Conservation (phyloP, 2,113 vertebrate species). For the Enhydra lutris region DNA sequence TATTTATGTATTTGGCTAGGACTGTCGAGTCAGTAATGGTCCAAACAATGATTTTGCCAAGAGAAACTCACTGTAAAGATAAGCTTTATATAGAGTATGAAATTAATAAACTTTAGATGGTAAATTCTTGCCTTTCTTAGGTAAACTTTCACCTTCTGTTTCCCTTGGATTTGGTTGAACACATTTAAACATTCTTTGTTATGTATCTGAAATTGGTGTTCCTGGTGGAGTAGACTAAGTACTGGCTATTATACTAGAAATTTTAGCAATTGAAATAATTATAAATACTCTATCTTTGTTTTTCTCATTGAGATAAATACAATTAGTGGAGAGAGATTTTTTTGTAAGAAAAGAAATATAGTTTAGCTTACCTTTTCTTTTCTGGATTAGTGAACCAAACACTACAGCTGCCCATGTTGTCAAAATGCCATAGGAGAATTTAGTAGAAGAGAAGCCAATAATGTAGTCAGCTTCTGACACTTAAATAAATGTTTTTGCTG, state of each 20-base stretch:
- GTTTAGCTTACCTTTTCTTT: conserved; percentile 41
- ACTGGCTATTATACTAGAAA: background rate
- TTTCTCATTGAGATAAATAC: conserved; percentile 16
- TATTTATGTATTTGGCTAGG: background rate
- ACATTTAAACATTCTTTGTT: background rate
- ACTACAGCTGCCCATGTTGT: conserved; percentile 57
- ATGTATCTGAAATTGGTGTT: background rate
- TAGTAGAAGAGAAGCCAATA: conserved; percentile 58
- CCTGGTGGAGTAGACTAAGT: background rate
- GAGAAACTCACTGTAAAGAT: background rate
- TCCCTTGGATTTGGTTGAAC: background rate
- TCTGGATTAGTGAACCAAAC: conserved; percentile 52
- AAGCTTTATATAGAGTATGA: background rate
- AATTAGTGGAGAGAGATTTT: background rate
- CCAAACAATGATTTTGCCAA: background rate
- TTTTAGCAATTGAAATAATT: background rate
- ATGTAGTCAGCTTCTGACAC: conserved; percentile 70
- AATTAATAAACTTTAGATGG: background rate
- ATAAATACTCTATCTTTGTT: background rate
- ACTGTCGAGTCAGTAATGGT: background rate
- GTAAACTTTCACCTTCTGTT: background rate
- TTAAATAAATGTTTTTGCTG: conserved; percentile 75
- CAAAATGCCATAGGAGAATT: conserved; percentile 63
- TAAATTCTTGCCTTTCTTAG: background rate
- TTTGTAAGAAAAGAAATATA: conserved; percentile 37